These are phyloP conservation scores for Motacilla alba DNA, from an alignment of 2,113 vertebrate species.

Conservation along the genomic window DNA sequence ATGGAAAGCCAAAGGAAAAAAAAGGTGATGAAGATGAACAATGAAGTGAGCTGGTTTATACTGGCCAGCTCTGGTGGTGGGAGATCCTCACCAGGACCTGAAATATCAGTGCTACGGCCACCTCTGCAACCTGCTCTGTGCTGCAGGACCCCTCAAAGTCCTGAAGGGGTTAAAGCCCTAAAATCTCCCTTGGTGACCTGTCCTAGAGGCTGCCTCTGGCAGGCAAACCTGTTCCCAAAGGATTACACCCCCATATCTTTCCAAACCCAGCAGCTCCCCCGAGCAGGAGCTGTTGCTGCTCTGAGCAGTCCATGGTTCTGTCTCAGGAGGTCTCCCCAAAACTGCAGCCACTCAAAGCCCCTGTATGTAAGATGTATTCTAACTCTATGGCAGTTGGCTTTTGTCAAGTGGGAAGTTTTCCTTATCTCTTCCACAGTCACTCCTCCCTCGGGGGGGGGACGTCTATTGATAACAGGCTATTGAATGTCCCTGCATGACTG, in stretches of 20 bases:
- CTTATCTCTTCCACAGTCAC: too few relatives aligned
- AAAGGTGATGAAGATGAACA: background rate
- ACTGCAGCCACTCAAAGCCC: background rate
- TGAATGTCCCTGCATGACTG: too few relatives aligned
- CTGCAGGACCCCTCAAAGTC: background rate
- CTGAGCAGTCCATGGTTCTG: background rate
- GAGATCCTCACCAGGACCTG: fast-evolving
- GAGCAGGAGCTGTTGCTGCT: fast-evolving
- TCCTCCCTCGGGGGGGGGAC: too few relatives aligned
- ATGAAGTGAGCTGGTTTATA: background rate
- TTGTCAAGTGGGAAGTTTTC: too few relatives aligned
- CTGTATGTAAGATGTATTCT: background rate
- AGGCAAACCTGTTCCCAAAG: background rate
- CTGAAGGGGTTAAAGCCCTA: background rate
- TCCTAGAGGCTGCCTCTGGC: background rate
- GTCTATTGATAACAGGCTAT: too few relatives aligned
- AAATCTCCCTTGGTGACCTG: background rate
- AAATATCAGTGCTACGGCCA: background rate
- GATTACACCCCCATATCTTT: fast-evolving
- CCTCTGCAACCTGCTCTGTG: background rate
- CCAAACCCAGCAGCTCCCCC: fast-evolving
- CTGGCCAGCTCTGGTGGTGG: background rate
- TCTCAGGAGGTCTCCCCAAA: background rate
- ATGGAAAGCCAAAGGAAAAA: background rate
- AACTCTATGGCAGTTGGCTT: too few relatives aligned